Evolutionary conservation across 2,888 invertebrate species (phyloP), one percentile per base, ranked within the genome.

Genomic region (Polia nebulosa): DNA sequence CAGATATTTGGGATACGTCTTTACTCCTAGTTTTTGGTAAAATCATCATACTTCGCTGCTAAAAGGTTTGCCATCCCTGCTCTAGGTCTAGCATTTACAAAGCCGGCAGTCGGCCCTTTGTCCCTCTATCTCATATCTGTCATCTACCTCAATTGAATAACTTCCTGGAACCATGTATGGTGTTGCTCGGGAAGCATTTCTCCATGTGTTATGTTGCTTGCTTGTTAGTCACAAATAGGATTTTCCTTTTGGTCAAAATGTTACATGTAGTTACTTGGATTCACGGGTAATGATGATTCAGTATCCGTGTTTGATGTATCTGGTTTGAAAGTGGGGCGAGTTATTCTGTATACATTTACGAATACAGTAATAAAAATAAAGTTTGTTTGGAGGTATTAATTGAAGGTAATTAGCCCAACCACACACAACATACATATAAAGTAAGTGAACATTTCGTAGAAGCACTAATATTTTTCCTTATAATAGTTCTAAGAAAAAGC

Each of bases 131-230:
- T 86, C 81, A 85, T 82, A 90, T 88, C 86, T 84, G 74, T 83
- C 85, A 89, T 88, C 87, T 87, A 87, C 84, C 83, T 79, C 69
- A 51, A 47, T 64, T 72, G 67, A 66, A 83, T 85, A 80, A 85
- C 87, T 88, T 88, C 88, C 89, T 84, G 66, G 68, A 78, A 71
- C 89, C 87, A 73, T 88, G 86, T 90, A 90, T 83, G 90, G 91
- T 65, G 70, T 57, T 27, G 41, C 78, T 84, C 79, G 76, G 88
- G 86, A 89, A 89, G 85, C 90, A 88, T 91, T 90, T 92, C 91
- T 85, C 71, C 61, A 60, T 73, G 65, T 78, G 78, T 80, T 77
- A 80, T 73, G 80, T 76, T 34, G 68, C 74, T 57, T 17, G 82
- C 80, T 85, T 79, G 85, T 87, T 87, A 87, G 85, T 84, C 74